phyloP scores from a whole-genome alignment of 2,888 invertebrate species.

The Aspidiotus rigidus region DNA sequence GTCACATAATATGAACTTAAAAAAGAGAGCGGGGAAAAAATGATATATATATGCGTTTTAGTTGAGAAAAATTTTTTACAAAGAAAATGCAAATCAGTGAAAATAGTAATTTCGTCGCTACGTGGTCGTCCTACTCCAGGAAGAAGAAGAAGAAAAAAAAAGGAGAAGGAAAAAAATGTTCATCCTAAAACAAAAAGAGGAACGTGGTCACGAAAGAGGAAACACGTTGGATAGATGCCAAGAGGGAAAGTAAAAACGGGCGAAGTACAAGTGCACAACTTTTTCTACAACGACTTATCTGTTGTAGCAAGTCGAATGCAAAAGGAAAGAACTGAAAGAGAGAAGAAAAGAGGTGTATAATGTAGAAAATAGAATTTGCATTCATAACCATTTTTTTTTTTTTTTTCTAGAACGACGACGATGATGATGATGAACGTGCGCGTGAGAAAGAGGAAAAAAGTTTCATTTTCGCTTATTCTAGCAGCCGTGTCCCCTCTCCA shows the following conservation, averaged over 20 bases:
- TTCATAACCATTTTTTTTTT: conserved; percentile 23
- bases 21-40: conserved; percentile 3
- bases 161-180: not conserved
- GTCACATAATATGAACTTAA: not conserved
- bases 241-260: not conserved
- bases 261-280: conserved; percentile 5
- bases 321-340: no score
- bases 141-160: not conserved
- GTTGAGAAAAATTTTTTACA: conserved; percentile 18
- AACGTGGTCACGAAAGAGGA: not conserved
- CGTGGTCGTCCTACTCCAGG: not conserved
- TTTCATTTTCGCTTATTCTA: not conserved
- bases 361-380: conserved; percentile 40
- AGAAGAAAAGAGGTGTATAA: conserved; percentile 20
- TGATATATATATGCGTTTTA: not conserved
- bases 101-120: conserved; percentile 13
- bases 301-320: not conserved
- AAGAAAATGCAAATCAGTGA: conserved; percentile 30
- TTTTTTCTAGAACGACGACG: not conserved
- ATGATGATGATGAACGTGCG: no score
- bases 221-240: conserved; percentile 20
- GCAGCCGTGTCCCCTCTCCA: no score
- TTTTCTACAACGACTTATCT: conserved; percentile 13
- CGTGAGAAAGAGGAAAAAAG: not conserved
- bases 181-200: not conserved